These are phyloP conservation scores for Tholera decimalis DNA, from an alignment of 2,888 invertebrate species.

Conservation along the genomic window DNA sequence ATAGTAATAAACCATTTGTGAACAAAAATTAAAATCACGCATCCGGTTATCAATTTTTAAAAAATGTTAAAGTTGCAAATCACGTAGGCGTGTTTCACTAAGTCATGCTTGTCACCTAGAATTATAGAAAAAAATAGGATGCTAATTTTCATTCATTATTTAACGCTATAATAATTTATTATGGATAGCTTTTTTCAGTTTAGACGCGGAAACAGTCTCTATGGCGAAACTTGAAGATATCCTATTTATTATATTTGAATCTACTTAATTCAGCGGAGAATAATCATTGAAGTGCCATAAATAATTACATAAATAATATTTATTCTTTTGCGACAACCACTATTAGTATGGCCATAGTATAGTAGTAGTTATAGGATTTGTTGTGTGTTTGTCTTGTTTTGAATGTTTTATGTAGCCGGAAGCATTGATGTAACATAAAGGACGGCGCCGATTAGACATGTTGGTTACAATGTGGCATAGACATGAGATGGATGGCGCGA, in stretches of 20 bases:
- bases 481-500: slow-evolving; percentile 57
- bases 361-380: too few relatives aligned
- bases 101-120: not conserved
- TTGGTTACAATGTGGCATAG: slow-evolving; percentile 45
- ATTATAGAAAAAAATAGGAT: not conserved
- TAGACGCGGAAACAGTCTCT: too few relatives aligned
- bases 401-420: slow-evolving; percentile 14
- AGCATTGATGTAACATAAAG: slow-evolving; percentile 51
- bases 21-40: slow-evolving; percentile 27
- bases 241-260: too few relatives aligned
- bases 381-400: too few relatives aligned
- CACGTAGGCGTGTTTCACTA: not conserved
- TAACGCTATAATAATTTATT: not conserved
- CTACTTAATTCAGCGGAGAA: too few relatives aligned
- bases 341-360: too few relatives aligned
- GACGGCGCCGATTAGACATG: slow-evolving; percentile 36
- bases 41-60: slow-evolving; percentile 3
- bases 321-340: too few relatives aligned
- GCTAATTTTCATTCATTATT: not conserved
- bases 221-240: too few relatives aligned
- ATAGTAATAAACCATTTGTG: slow-evolving; percentile 5
- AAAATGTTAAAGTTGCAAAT: slow-evolving; percentile 11
- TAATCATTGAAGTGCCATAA: too few relatives aligned
- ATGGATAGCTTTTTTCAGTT: too few relatives aligned
- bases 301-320: too few relatives aligned